Evolutionary conservation across 1,140 invertebrate species (phyloP), one percentile per base, ranked within the genome.

Genomic region (Octopus sinensis): DNA sequence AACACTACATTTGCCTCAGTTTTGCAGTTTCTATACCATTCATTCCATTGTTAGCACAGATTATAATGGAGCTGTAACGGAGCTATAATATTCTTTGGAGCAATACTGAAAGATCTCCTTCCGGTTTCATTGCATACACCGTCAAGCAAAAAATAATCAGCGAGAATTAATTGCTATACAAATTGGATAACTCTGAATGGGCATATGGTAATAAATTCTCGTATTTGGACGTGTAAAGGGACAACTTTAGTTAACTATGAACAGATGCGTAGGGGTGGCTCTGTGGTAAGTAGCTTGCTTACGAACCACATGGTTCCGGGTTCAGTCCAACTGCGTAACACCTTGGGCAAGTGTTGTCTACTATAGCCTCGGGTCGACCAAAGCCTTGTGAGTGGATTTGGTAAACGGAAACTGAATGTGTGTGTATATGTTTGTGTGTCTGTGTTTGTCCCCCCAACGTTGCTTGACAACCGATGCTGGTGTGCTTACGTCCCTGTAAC

Each of bases 231-330:
- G 62, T 68, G 62, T 2, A 68, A 68, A 68, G 62, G 62, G 62
- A 68, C 62, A 68, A 68, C 62, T 12, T 68, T 68, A n/a, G n/a
- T 68, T n/a, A 68, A 68, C 62, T 68, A 68, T n/a, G 62, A n/a
- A n/a, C 62, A 68, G 62, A 68, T 68, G n/a, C 23, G 23, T 23
- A 23, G 23, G 23, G 23, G 23, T 23, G 23, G 23, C 23, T 23
- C 0, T 23, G 23, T 23, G 23, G 23, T 23, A 23, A 23, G 23
- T 23, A 23, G 23, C 23, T 23, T 23, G 23, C 23, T 23, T 23
- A 23, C 23, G 23, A 23, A 23, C 23, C 23, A 23, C 23, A 23
- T 23, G 23, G 23, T 23, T 23, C 23, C 23, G 23, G 23, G 23
- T 23, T 23, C 23, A 23, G 23, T 23, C 23, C 23, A 23, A 23